Percentiles rank a stretch among this genome's conserved stretches.
Evolutionary conservation across 2,797 vertebrate genomes (phyloP).

Genomic region (Trematomus bernacchii): DNA sequence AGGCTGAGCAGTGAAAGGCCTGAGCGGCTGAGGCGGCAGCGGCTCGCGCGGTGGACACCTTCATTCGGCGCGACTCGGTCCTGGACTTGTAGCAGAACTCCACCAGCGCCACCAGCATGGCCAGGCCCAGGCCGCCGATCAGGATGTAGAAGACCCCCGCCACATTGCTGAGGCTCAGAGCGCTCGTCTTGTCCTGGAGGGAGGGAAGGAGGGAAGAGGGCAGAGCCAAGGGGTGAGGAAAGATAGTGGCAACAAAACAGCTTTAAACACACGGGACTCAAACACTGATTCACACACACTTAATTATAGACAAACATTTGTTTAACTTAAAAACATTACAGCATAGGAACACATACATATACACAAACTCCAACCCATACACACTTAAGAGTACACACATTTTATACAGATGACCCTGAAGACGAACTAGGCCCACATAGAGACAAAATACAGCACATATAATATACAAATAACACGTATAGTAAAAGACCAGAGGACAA

Average conservation of each 20-base stretch:
- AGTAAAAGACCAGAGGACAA: no score
- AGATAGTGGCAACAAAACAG: conserved; percentile 9
- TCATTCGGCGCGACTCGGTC: conserved; percentile 98
- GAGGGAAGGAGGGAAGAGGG: background rate
- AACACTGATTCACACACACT: conserved; percentile 8
- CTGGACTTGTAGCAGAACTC: conserved; percentile 99
- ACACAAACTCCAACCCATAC: background rate
- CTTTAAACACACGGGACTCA: conserved; percentile 4
- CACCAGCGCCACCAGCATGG: conserved; percentile 99
- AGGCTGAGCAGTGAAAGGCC: conserved; percentile 89
- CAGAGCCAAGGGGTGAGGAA: conserved; percentile 32
- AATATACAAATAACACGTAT: background rate
- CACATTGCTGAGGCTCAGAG: conserved; percentile 98
- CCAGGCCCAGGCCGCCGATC: conserved; percentile 97
- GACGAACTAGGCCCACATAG: background rate
- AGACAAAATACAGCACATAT: background rate
- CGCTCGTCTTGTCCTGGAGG: conserved; percentile 97
- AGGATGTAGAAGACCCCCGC: conserved; percentile 99
- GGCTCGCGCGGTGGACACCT: conserved; percentile 91
- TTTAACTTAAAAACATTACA: conserved; percentile 11
- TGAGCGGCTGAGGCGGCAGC: conserved; percentile 84
- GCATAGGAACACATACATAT: background rate
- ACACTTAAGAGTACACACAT: background rate
- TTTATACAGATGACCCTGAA: background rate
- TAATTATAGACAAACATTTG: background rate